These are phyloP conservation scores for Oreochromis mossambicus DNA, from an alignment of 2,797 vertebrate species.

Conservation along the genomic window DNA sequence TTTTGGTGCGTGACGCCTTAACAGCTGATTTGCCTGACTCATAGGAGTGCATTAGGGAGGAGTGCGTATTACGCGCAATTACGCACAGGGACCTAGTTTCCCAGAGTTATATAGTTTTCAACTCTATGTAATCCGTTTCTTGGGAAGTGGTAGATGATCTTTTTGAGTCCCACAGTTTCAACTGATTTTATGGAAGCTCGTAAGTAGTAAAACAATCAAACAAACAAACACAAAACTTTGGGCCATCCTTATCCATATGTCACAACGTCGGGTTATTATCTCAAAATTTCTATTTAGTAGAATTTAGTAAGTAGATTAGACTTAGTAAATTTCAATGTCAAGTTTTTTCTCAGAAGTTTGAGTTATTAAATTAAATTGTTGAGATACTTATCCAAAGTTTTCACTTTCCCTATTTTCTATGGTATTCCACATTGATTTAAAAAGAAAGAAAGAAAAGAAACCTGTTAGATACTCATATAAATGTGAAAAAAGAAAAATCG, in stretches of 20 bases:
- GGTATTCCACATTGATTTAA: background rate
- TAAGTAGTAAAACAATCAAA: background rate
- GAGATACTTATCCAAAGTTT: background rate
- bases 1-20: background rate
- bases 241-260: background rate
- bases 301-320: no score
- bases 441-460: background rate
- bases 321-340: no score
- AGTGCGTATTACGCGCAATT: conserved; percentile 1
- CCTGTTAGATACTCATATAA: background rate
- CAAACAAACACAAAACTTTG: background rate
- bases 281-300: background rate
- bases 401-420: background rate
- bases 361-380: background rate
- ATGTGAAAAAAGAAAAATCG: background rate
- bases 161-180: background rate
- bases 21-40: background rate
- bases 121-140: background rate
- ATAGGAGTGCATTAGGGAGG: background rate
- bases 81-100: background rate
- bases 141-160: background rate
- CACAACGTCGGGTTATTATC: background rate
- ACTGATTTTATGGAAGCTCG: background rate
- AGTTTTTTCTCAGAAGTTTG: background rate
- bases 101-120: background rate